A percentile compares a stretch with the other conserved stretches of the same genome.
phyloP scores from a whole-genome alignment of 2,797 vertebrate genomes.

The Syndactyla subalaris region DNA sequence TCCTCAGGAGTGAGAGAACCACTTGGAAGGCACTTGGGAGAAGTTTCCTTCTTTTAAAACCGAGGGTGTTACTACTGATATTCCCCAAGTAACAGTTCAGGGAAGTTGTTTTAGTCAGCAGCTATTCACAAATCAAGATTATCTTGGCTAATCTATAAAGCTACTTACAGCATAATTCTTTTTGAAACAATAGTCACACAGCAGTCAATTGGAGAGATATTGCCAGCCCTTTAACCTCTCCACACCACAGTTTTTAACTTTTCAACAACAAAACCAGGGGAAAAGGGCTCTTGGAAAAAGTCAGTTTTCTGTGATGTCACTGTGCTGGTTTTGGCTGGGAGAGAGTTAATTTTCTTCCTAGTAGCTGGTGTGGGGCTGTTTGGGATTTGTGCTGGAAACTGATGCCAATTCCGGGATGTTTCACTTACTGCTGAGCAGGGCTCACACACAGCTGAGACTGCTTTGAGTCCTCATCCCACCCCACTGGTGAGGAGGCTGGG shows the following conservation, averaged over 20 bases:
- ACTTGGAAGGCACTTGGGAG: not conserved
- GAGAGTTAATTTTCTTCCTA: not conserved
- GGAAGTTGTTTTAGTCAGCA: slow-evolving; percentile 32
- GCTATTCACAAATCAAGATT: slow-evolving; percentile 47
- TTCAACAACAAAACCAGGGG: not conserved
- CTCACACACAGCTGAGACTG: not conserved
- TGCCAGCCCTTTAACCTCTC: not conserved
- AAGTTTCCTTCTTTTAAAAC: not conserved
- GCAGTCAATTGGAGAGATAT: not conserved
- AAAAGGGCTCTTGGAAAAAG: not conserved
- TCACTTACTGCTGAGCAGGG: not conserved
- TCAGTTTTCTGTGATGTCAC: not conserved
- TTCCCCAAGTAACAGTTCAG: not conserved
- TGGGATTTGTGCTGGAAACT: not conserved
- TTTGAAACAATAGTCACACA: slow-evolving; percentile 32
- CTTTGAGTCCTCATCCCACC: accelerated
- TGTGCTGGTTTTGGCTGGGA: not conserved
- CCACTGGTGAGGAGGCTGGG: accelerated
- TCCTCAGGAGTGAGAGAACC: not conserved
- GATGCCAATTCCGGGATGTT: not conserved
- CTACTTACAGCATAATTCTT: slow-evolving; percentile 50
- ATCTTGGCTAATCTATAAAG: slow-evolving; percentile 62
- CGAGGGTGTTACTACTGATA: not conserved
- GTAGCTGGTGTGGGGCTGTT: not conserved
- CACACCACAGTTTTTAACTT: not conserved